Evolutionary conservation across 1,140 invertebrate genomes (phyloP), one percentile per base, ranked within the genome.

Genomic region (Nylanderia fulva): DNA sequence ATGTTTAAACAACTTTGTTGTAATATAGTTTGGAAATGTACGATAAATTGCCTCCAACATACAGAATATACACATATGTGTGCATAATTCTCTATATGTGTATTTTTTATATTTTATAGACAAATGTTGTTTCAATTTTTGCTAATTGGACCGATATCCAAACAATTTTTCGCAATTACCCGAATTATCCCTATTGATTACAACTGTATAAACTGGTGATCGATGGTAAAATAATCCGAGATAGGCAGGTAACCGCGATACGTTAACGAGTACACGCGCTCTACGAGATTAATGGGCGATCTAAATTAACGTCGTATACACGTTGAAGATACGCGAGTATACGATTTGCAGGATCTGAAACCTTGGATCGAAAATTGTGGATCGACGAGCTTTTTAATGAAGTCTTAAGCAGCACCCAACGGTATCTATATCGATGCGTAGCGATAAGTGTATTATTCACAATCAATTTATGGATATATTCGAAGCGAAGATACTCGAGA

Each of bases 281-380:
- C 45, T 18, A 33, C 7, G 8, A 56, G 69, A 72, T 72, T 56
- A 72, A 72, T 71, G 45, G 39, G 39, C 21, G 39, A 72, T 72
- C 69, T 72, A 56, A 54, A 72, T 72, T 72, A 54, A 72, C 29
- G 29, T 54, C 29, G 7, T 21, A 39, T 54, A 52, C 27, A 33
- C 27, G 45, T 36, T 21, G 1, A 13, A 24, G 9, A 33, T 33
- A 33, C 1, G 42, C 66, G 64, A 39, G 5, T 1, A 33, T 21
- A 24, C 21, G 21, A 54, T 54, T 0, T 9, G 2, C 29, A 18
- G 5, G 48, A 52, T 33, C n/a, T 11, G 7, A n/a, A 56, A 54
- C 11, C 69, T 56, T 56, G 29, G 9, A 33, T 33, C 18, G 9
- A n/a, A 72, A 71, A 71, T 21, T 7, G 45, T n/a, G 24, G 45